A percentile compares a stretch with the other conserved stretches of the same genome.
Evolutionary conservation across 2,797 vertebrate species (phyloP).

Genomic region (Champsocephalus gunnari): DNA sequence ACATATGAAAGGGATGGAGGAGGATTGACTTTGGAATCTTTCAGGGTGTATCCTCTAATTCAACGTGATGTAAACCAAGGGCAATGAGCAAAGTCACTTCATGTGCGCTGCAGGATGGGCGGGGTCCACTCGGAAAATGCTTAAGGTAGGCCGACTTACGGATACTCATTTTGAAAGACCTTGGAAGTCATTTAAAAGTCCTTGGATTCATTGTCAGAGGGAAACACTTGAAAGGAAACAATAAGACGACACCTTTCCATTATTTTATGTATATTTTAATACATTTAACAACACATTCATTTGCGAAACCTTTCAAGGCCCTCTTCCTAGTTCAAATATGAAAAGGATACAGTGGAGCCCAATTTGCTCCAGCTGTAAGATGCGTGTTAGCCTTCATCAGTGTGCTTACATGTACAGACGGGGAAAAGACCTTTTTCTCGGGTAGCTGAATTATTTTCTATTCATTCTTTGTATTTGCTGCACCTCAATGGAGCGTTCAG

Average conservation of each 20-base stretch:
- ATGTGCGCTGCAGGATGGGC: slow-evolving; percentile 28
- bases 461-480: slow-evolving; percentile 14
- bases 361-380: slow-evolving; percentile 9
- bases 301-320: slow-evolving; percentile 34
- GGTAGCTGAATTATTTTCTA: slow-evolving; percentile 7
- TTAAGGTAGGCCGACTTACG: slow-evolving; percentile 15
- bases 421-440: slow-evolving; percentile 9
- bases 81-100: slow-evolving; percentile 56
- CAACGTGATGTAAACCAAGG: slow-evolving; percentile 76
- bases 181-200: slow-evolving; percentile 32
- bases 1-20: slow-evolving; percentile 68
- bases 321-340: slow-evolving; percentile 13
- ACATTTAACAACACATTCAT: not conserved
- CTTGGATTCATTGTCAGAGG: slow-evolving; percentile 20
- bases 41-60: slow-evolving; percentile 68
- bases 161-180: slow-evolving; percentile 23
- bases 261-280: not conserved
- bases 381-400: slow-evolving; percentile 18
- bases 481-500: slow-evolving; percentile 3
- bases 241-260: not conserved
- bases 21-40: slow-evolving; percentile 68
- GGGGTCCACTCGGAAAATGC: not conserved
- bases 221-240: not conserved
- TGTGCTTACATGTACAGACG: not conserved
- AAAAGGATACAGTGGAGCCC: slow-evolving; percentile 9